Conservation (phyloP, 2,888 invertebrate species). For the Parnassius orleans region DNA sequence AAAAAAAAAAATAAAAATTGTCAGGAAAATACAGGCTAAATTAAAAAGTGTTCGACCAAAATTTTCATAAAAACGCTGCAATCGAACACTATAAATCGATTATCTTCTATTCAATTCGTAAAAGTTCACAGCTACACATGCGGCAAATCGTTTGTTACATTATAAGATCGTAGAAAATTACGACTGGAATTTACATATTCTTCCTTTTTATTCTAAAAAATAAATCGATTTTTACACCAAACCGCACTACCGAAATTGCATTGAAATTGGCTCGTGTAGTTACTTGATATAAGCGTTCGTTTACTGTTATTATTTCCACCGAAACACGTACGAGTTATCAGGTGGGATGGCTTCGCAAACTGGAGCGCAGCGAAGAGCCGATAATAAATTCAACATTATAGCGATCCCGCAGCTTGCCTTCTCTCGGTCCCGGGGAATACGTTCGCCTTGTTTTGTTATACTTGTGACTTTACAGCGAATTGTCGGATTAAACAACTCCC, state of each 20-base stretch:
- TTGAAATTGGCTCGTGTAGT: conserved; percentile 41
- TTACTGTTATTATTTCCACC: conserved; percentile 62
- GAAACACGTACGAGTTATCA: conserved; percentile 59
- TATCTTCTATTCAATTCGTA: too few relatives aligned
- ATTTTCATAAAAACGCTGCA: too few relatives aligned
- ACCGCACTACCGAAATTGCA: conserved; percentile 44
- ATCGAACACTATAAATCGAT: too few relatives aligned
- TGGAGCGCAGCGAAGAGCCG: conserved; percentile 60
- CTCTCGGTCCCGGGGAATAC: conserved; percentile 53
- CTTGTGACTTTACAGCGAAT: conserved; percentile 72
- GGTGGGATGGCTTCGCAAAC: conserved; percentile 63
- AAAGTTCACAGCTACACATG: too few relatives aligned
- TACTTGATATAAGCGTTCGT: conserved; percentile 43
- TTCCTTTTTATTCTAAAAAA: conserved; percentile 2
- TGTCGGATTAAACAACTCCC: conserved; percentile 73
- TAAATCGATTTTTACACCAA: conserved; percentile 34
- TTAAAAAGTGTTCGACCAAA: too few relatives aligned
- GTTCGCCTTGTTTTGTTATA: conserved; percentile 66
- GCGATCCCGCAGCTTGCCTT: conserved; percentile 73
- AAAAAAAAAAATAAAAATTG: too few relatives aligned
- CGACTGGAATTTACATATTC: too few relatives aligned
- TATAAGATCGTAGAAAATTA: too few relatives aligned
- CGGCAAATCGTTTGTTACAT: too few relatives aligned
- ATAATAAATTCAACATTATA: conserved; percentile 76
- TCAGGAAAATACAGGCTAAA: too few relatives aligned